A percentile compares a stretch with the other conserved stretches of the same genome.
These are phyloP conservation scores for Gambusia affinis DNA, from an alignment of 2,113 vertebrate genomes.

Conservation along the genomic window DNA sequence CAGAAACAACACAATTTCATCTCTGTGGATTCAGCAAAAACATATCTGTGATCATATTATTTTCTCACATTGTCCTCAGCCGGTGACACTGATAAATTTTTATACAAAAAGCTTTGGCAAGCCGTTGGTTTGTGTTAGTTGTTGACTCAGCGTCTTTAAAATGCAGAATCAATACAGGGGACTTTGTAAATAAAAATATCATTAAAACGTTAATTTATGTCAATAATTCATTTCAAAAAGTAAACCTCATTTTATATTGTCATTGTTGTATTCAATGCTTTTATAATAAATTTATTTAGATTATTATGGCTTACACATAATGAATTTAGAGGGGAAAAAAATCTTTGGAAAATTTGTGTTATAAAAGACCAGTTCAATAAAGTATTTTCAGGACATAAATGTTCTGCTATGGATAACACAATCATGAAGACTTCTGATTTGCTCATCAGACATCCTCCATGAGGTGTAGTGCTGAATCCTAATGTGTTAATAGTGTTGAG, in stretches of 20 bases:
- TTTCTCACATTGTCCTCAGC: slow-evolving; percentile 41
- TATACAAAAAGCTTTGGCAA: slow-evolving; percentile 62
- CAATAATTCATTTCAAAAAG: background rate
- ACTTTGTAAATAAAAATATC: background rate
- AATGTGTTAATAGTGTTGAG: background rate
- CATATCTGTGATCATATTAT: slow-evolving; percentile 66
- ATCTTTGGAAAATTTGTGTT: too few species aligned
- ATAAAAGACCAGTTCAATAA: too few species aligned
- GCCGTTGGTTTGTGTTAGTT: slow-evolving; percentile 31
- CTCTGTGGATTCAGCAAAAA: slow-evolving; percentile 66
- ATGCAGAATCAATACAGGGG: background rate
- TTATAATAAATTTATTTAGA: background rate
- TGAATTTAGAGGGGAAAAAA: too few species aligned
- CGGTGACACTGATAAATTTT: slow-evolving; percentile 53
- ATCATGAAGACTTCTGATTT: background rate
- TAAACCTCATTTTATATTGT: background rate
- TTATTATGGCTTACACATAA: background rate
- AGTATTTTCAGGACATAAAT: too few species aligned
- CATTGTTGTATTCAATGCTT: background rate
- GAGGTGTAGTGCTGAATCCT: background rate
- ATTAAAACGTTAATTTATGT: background rate
- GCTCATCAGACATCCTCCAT: background rate
- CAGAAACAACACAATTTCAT: slow-evolving; percentile 64
- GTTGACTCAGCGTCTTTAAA: slow-evolving; percentile 63
- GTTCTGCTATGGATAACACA: background rate